Evolutionary conservation across 2,888 invertebrate genomes (phyloP).

Genomic region (Eledona agricola): DNA sequence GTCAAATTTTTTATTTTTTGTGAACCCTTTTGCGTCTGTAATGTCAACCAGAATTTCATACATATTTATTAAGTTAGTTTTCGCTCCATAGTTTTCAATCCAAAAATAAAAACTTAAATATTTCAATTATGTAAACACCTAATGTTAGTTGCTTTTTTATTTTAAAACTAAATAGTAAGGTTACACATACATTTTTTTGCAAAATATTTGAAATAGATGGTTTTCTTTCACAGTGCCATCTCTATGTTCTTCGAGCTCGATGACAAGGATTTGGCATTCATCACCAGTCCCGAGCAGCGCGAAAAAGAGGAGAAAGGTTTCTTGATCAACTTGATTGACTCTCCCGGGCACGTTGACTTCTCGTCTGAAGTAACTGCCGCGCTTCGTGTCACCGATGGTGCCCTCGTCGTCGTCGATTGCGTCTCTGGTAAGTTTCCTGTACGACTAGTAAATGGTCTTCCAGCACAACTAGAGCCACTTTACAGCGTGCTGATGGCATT

Average conservation of each 20-base stretch:
- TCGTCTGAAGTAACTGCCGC: slow-evolving; percentile 99
- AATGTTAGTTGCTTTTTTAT: too few species aligned
- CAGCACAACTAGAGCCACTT: slow-evolving; percentile 55
- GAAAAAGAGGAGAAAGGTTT: slow-evolving; percentile 94
- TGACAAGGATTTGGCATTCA: slow-evolving; percentile 93
- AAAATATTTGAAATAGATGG: slow-evolving; percentile 34
- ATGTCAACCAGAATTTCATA: too few species aligned
- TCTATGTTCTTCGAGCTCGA: slow-evolving; percentile 99
- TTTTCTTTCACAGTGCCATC: slow-evolving; percentile 81
- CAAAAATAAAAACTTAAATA: too few species aligned
- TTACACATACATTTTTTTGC: too few species aligned
- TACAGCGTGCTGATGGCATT: slow-evolving; percentile 43
- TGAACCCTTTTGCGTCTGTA: too few species aligned
- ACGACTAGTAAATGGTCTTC: slow-evolving; percentile 33
- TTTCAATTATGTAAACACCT: too few species aligned
- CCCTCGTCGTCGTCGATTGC: slow-evolving; percentile 99
- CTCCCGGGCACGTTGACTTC: slow-evolving; percentile 99
- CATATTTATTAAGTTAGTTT: too few species aligned
- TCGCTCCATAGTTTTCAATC: too few species aligned
- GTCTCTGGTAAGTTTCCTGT: slow-evolving; percentile 82
- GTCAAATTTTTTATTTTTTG: too few species aligned
- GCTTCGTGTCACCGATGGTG: slow-evolving; percentile 99
- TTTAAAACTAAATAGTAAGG: too few species aligned
- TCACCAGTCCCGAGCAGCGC: slow-evolving; percentile 89
- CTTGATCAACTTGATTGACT: slow-evolving; percentile 99